phyloP scores from a whole-genome alignment of 2,888 invertebrate genomes.

The Ophion ventricosus region DNA sequence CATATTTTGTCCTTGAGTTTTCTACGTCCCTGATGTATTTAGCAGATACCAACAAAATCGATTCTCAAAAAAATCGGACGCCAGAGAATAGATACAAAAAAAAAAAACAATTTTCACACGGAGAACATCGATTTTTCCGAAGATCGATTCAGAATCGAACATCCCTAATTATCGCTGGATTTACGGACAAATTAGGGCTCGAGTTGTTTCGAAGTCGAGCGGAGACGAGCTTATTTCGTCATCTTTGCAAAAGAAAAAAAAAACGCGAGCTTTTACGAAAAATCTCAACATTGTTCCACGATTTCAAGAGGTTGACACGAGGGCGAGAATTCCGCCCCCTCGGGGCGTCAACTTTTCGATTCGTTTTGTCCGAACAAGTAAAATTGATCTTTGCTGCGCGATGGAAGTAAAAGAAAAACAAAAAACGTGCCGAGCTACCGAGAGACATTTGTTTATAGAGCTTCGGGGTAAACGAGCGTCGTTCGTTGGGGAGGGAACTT shows the following conservation, averaged over 20 bases:
- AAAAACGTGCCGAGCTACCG: slow-evolving; percentile 55
- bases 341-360: too few species aligned
- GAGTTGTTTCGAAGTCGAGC: neutral
- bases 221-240: neutral
- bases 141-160: too few species aligned
- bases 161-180: neutral
- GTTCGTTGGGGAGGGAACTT: neutral
- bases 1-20: too few species aligned
- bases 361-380: too few species aligned
- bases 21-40: too few species aligned
- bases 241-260: slow-evolving; percentile 5
- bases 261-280: slow-evolving; percentile 14
- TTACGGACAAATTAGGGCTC: neutral
- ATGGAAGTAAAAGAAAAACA: neutral
- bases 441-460: slow-evolving; percentile 54
- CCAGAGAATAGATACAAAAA: too few species aligned
- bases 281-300: neutral
- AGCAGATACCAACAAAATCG: too few species aligned
- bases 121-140: too few species aligned
- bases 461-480: slow-evolving; percentile 3
- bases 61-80: too few species aligned
- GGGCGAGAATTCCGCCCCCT: too few species aligned
- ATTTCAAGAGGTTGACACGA: too few species aligned
- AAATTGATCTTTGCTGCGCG: neutral
- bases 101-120: too few species aligned